Conservation (phyloP, 2,113 vertebrate species). For the Pedionomus torquatus region DNA sequence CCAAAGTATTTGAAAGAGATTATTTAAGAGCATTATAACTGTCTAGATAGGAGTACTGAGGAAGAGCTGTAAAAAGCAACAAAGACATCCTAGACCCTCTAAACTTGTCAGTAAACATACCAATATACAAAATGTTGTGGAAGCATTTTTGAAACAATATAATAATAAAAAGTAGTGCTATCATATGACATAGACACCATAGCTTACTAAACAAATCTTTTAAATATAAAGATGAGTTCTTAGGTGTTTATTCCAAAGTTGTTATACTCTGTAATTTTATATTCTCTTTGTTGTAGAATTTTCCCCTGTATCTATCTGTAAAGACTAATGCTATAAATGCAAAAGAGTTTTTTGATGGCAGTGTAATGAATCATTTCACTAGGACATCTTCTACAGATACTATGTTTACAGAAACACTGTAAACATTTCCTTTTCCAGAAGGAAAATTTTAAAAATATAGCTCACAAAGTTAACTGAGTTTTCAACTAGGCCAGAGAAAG, state of each 20-base stretch:
- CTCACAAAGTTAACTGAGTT: not conserved
- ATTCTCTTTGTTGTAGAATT: not conserved
- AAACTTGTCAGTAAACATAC: not conserved
- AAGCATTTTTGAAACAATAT: not conserved
- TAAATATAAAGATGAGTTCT: not conserved
- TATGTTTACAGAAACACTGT: not conserved
- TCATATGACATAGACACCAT: not conserved
- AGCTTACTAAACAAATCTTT: not conserved
- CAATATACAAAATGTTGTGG: not conserved
- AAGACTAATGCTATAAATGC: not conserved
- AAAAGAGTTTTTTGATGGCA: not conserved
- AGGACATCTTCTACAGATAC: not conserved
- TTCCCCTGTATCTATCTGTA: not conserved
- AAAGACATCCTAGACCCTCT: not conserved
- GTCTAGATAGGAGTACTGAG: not conserved
- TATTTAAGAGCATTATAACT: not conserved
- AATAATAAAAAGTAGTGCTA: not conserved
- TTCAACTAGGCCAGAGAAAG: not conserved
- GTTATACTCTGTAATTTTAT: not conserved
- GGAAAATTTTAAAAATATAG: not conserved
- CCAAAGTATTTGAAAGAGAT: not conserved
- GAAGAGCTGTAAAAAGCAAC: not conserved
- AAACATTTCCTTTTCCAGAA: not conserved
- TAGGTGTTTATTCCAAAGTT: not conserved
- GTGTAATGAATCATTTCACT: not conserved